Base-by-base conservation (phyloP, 1,140 invertebrate genomes). In the Radopholus similis region DNA sequence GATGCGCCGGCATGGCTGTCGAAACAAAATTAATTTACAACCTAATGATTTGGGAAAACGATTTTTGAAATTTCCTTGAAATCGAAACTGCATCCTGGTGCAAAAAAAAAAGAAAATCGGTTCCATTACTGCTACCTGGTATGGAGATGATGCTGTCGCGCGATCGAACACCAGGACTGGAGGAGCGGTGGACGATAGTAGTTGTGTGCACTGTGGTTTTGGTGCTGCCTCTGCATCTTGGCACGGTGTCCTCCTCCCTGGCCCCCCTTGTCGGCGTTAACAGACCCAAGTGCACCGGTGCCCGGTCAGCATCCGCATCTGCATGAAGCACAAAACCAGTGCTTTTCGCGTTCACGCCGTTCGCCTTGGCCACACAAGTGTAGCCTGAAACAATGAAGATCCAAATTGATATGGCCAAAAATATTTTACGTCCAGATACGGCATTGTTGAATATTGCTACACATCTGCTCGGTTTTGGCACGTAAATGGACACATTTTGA, bases 341-440 rank as follows among this genome's bases (percentile, higher is more conserved):
- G 21, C 64, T 66, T 49, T 80, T 81, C 8, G 79, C 71, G 37
- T 69, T 71, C 38, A 78, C 78, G 49, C 68, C 72, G 28, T 77
- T 74, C 56, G 78, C 77, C 42, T 78, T 72, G 21, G 79, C 79
- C 15, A 80, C 77, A 34, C 77, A 75, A 44, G 77, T 82, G 55
- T 82, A 80, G 15, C 77, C 56, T 60, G 73, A 70, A 11, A 67
- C 47, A 15, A 68, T 72, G 30, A 76, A 74, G 26, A 78, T 57
- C 30, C 26, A 9, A 8, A 6, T 9, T 9, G 13, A 53, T 13
- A 53, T 15, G 34, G 2, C 15, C 13, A 53, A 51, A 51, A 26
- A 26, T 2, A 5, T n/a, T 4, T 4, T 21, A 62, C 58, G 58
- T 28, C 58, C 58, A 49, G 58, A 11, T 28, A 34, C 28, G 13